Evolutionary conservation across 1,140 invertebrate genomes (phyloP), one percentile per base, ranked within the genome.

Genomic region (Cyphomyrmex costatus): DNA sequence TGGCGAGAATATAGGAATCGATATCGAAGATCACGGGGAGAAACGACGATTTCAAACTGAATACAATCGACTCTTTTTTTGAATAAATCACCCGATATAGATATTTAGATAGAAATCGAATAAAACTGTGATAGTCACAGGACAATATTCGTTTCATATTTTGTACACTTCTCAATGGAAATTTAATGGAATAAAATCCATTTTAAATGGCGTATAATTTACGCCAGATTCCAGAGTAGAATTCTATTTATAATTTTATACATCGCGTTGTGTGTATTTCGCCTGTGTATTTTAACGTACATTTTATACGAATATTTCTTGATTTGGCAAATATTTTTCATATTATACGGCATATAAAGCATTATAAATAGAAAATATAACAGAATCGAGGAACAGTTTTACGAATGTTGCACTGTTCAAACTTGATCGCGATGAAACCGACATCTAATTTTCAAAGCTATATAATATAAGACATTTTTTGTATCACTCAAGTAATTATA

Each of bases 1-100:
- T 66, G 61, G 27, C 46, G 53, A 58, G 79, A 83, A 83, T 83
- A 60, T 83, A 60, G 79, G 36, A 60, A 46, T 33, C 68, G 79
- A 73, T 70, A 60, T 74, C 79, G 42, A 19, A 21, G 36, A 80
- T 71, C 46, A 42, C 21, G 46, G 33, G 79, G 24, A n/a, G n/a
- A 42, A 60, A 82, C 36, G 53, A 71, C 21, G 65, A 42, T 58
- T 80, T 56, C 65, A 24, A 56, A 14, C 24, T 36, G 33, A 33
- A 58, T 27, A n/a, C 36, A 27, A 70, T 80, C 4, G 46, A 27
- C 4, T 49, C 33, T 68, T 19, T 73, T 14, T 46, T 33, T 53
- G 19, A 46, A 58, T 42, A 56, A 14, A 73, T 36, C 30, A 51
- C 19, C 2, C 8, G 24, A 73, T 46, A 21, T 19, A 27, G 65